These are phyloP conservation scores for Aegotheles bennettii DNA, from an alignment of 2,113 vertebrate genomes.

Conservation along the genomic window DNA sequence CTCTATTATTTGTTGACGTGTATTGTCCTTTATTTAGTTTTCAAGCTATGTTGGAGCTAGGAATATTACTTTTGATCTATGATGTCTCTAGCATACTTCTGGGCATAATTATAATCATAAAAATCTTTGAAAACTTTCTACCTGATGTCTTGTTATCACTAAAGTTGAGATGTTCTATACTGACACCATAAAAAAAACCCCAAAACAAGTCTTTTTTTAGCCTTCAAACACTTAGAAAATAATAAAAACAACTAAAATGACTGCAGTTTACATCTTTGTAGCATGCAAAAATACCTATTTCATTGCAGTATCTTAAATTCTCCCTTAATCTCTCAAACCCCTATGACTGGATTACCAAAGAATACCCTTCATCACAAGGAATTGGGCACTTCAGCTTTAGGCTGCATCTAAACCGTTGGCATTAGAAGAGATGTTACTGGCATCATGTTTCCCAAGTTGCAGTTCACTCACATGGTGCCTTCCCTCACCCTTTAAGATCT, in stretches of 20 bases:
- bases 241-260: neutral
- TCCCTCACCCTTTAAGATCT: neutral
- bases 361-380: constrained; percentile 48
- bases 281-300: constrained; percentile 41
- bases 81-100: constrained; percentile 19
- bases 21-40: constrained; percentile 33
- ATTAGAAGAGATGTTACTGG: constrained; percentile 9
- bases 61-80: constrained; percentile 29
- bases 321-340: constrained; percentile 46
- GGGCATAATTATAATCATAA: constrained; percentile 51
- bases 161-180: neutral
- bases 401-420: neutral
- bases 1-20: neutral
- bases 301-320: constrained; percentile 24
- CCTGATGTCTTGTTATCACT: constrained; percentile 5
- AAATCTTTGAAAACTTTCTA: constrained; percentile 30
- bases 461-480: neutral
- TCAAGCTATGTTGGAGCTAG: neutral
- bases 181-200: neutral
- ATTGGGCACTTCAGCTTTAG: constrained; percentile 48
- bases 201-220: constrained; percentile 32
- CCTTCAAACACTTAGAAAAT: neutral
- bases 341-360: constrained; percentile 50
- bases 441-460: constrained; percentile 4
- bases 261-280: neutral